Evolutionary conservation across 2,797 vertebrate genomes (phyloP), one percentile per base, ranked within the genome.

Genomic region (Argya squamiceps): DNA sequence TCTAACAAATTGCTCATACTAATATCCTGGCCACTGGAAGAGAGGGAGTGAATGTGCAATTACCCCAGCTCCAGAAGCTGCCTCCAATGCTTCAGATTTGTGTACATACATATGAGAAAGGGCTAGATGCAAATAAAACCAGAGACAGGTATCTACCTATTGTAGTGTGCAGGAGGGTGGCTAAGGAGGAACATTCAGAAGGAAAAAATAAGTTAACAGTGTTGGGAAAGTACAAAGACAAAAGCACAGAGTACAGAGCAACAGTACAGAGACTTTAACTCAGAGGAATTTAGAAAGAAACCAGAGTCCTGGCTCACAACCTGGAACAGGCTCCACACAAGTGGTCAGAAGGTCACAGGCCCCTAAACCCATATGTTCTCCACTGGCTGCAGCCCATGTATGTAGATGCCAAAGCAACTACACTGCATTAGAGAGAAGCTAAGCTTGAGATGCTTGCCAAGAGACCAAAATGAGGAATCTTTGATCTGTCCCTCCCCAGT

Each of bases 1-100:
- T 56, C 58, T 91, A 88, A 93, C 50, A 67, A 87, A 82, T 30
- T 52, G 55, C 36, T 93, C 67, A 44, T 49, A 11, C 50, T 81
- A 75, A 93, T 63, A 78, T 65, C 63, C 53, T 39, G 43, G 63
- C 36, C 65, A n/a, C 21, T 49, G n/a, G 30, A 52, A 83, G 47
- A 76, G 8, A 71, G 10, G 26, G 59, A 78, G 39, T 44, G 84
- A 92, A 93, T 71, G 58, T 11, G 2, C 58, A 58, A 89, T 39
- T 44, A 70, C 26, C 39, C 59, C 77, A 92, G 67, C 32, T 75
- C 27, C 64, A 83, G 56, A 68, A 82, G 44, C 71, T 76, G 44
- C 69, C 36, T 56, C 39, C 58, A 78, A 52, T 34, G 32, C 53
- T 23, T 64, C 58, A 0, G 0, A 52, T 53, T 37, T 68, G 68